Evolutionary conservation across 2,888 invertebrate species (phyloP).

Genomic region (Amphipyra tragopoginis): DNA sequence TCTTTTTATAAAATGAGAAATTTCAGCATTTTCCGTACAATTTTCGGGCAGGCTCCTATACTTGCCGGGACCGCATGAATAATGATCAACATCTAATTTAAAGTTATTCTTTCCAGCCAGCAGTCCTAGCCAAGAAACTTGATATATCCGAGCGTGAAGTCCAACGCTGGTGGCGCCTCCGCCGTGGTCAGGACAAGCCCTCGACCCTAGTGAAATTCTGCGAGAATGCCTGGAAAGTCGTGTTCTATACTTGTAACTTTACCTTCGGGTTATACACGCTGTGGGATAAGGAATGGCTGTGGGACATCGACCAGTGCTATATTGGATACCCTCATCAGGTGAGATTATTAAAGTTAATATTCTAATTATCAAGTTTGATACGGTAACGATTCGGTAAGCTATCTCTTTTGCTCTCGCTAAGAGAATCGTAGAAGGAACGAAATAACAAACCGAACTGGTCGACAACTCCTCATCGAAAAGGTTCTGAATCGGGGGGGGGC

Average conservation of each 20-base stretch:
- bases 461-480: too few species aligned
- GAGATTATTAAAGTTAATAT: slow-evolving; percentile 6
- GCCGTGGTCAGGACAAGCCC: slow-evolving; percentile 96
- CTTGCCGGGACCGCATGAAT: too few species aligned
- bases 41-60: too few species aligned
- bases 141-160: slow-evolving; percentile 96
- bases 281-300: slow-evolving; percentile 98
- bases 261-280: slow-evolving; percentile 94
- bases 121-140: slow-evolving; percentile 94
- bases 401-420: too few species aligned
- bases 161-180: slow-evolving; percentile 96
- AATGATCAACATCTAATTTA: too few species aligned
- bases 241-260: slow-evolving; percentile 96
- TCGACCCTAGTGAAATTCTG: slow-evolving; percentile 97
- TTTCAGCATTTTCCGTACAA: too few species aligned
- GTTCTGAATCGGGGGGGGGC: too few species aligned
- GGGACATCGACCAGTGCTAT: slow-evolving; percentile 98
- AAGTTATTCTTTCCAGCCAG: slow-evolving; percentile 76
- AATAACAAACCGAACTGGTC: too few species aligned
- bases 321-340: slow-evolving; percentile 95
- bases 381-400: too few species aligned
- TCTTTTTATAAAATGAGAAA: too few species aligned
- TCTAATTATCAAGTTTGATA: too few species aligned
- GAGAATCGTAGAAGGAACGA: too few species aligned
- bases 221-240: slow-evolving; percentile 97